A percentile compares a stretch with the other conserved stretches of the same genome.
phyloP scores from a whole-genome alignment of 2,797 vertebrate genomes.

The Argentina silus region DNA sequence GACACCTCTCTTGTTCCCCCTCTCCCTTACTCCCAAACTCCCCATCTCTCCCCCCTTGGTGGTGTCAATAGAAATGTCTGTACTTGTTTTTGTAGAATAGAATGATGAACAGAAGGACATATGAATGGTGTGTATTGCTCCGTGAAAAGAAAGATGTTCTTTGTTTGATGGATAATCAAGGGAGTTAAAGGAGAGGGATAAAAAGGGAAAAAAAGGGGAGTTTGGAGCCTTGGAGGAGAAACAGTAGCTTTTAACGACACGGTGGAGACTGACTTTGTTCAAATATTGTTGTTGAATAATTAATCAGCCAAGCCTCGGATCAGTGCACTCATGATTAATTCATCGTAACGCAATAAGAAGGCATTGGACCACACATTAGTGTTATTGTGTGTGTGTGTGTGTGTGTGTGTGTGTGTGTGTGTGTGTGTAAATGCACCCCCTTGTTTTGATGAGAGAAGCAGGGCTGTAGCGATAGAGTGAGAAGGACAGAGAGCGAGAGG shows the following conservation, averaged over 20 bases:
- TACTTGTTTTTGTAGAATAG: background rate
- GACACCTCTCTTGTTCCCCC: background rate
- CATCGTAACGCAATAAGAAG: background rate
- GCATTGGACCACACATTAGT: background rate
- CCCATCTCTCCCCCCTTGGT: background rate
- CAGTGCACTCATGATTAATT: background rate
- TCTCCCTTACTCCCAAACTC: background rate
- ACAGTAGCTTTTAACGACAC: background rate
- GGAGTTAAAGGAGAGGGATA: background rate
- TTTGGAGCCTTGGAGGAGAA: background rate
- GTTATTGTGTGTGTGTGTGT: slow-evolving; percentile 1
- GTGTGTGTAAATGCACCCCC: slow-evolving; percentile 31
- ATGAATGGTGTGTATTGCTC: background rate
- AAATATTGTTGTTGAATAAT: background rate
- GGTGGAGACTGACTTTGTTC: background rate
- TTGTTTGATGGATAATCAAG: background rate
- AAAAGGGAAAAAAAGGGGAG: background rate
- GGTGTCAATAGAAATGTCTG: background rate
- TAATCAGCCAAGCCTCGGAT: background rate
- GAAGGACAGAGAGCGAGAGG: slow-evolving; percentile 21
- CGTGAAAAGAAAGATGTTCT: background rate
- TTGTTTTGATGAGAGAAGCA: slow-evolving; percentile 51
- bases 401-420: background rate
- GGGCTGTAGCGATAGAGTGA: slow-evolving; percentile 18
- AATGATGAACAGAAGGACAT: background rate